Conservation (phyloP, 2,888 invertebrate species). For the Agrypnus murinus region DNA sequence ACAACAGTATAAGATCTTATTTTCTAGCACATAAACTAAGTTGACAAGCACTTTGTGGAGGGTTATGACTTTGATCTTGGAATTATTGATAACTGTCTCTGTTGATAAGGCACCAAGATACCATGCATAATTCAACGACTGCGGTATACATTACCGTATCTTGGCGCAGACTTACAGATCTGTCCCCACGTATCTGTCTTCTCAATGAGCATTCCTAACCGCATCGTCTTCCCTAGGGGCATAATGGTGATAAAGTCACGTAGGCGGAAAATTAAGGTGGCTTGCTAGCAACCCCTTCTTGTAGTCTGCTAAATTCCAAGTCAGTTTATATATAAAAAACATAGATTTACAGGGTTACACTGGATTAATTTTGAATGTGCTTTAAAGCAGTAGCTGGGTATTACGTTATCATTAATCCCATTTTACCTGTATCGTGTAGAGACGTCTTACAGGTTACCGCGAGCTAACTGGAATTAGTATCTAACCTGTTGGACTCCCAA, state of each 20-base stretch:
- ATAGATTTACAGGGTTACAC: slow-evolving; percentile 20
- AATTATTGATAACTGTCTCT: slow-evolving; percentile 46
- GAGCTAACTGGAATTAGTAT: too few relatives aligned
- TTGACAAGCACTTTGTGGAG: slow-evolving; percentile 37
- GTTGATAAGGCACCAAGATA: slow-evolving; percentile 40
- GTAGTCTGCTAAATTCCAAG: slow-evolving; percentile 35
- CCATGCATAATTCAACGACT: slow-evolving; percentile 46
- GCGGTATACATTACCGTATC: slow-evolving; percentile 46
- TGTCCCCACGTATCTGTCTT: slow-evolving; percentile 47
- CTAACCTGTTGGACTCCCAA: too few relatives aligned
- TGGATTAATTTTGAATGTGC: not conserved
- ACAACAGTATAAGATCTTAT: slow-evolving; percentile 13
- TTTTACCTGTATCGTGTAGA: too few relatives aligned
- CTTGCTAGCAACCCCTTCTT: slow-evolving; percentile 40
- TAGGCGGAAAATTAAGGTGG: slow-evolving; percentile 46
- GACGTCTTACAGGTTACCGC: too few relatives aligned
- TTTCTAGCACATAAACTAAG: slow-evolving; percentile 34
- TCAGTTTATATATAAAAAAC: slow-evolving; percentile 27
- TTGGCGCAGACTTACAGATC: slow-evolving; percentile 46
- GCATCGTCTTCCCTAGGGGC: slow-evolving; percentile 43
- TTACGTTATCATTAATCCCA: not conserved
- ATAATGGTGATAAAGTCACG: slow-evolving; percentile 48
- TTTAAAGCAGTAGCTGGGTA: slow-evolving; percentile 1
- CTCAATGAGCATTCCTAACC: slow-evolving; percentile 49
- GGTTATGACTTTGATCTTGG: slow-evolving; percentile 45